Base-by-base conservation (phyloP, 2,113 vertebrate genomes). In the Channa maculata region DNA sequence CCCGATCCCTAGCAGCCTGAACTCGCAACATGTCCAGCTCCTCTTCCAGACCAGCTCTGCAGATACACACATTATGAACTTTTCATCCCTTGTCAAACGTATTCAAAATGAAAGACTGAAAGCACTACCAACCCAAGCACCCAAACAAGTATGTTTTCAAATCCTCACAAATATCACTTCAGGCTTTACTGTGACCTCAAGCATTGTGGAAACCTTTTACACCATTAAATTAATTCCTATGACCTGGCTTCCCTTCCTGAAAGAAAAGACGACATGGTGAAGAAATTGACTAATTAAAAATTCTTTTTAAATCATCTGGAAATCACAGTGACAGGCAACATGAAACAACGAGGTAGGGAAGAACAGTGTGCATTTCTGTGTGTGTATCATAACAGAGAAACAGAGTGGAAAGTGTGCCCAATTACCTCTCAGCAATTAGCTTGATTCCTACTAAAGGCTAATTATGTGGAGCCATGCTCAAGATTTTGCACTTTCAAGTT, bases 21-120 rank as follows among this genome's bases (percentile, higher is more conserved):
- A 95, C 94, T 83, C 93, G 95, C 64, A 96, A 84, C 65, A 95
- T 86, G 91, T 97, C 92, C 83, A 97, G 75, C 76, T 97, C 92
- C 89, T 97, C 96, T 75, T 97, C 95, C 78, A 96, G 90, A 73
- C 90, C 88, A 5, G 93, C 85, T 69, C 96, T 97, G 91, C 37
- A 78, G 2, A 38, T 33, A 88, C 24, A 84, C 53, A 75, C 14
- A 75, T 4, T 6, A 44, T 14, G 2, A 55, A 65, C 37, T 15
- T 57, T 44, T 24, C 60, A 66, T 80, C 15, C 71, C 37, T 74
- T 0, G 6, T 43, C n/a, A 64, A 24, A 74, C 50, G 9, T 41
- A 50, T 37, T 24, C 24, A 24, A 24, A 61, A 48, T 53, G 68
- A 4, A 59, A 66, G 51, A 50, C 4, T 41, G 5, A 38, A 63